A percentile compares a stretch with the other conserved stretches of the same genome.
These are phyloP conservation scores for Petrolisthes manimaculis DNA, from an alignment of 2,888 invertebrate species.

Conservation along the genomic window DNA sequence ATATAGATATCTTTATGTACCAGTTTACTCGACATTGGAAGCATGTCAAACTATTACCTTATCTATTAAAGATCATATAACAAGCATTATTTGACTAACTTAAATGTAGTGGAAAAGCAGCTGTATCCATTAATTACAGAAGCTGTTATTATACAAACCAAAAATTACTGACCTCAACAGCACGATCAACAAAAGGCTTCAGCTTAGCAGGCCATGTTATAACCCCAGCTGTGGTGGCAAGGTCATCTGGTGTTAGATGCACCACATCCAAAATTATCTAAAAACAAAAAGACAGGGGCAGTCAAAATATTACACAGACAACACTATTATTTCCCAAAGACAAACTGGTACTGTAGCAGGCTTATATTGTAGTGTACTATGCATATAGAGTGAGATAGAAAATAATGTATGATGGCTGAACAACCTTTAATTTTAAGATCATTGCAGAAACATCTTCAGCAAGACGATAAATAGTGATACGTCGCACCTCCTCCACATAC, in stretches of 20 bases:
- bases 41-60: too few species aligned
- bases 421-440: slow-evolving; percentile 76
- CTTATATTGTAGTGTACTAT: background rate
- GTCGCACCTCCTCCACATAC: slow-evolving; percentile 84
- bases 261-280: slow-evolving; percentile 65
- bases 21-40: too few species aligned
- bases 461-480: slow-evolving; percentile 78
- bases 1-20: background rate
- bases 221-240: slow-evolving; percentile 83
- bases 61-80: too few species aligned
- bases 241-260: slow-evolving; percentile 74
- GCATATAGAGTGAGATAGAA: too few species aligned
- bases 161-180: slow-evolving; percentile 62
- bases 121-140: too few species aligned
- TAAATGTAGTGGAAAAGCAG: too few species aligned
- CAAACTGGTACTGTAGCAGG: background rate
- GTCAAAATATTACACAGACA: background rate
- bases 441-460: slow-evolving; percentile 76
- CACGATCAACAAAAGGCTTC: slow-evolving; percentile 73
- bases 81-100: too few species aligned
- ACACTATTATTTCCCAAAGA: background rate
- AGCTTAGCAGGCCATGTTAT: slow-evolving; percentile 87
- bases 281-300: slow-evolving; percentile 15
- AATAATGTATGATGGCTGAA: slow-evolving; percentile 68
- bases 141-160: background rate